These are phyloP conservation scores for Phyto melanocephala DNA, from an alignment of 2,888 invertebrate genomes.

Conservation along the genomic window DNA sequence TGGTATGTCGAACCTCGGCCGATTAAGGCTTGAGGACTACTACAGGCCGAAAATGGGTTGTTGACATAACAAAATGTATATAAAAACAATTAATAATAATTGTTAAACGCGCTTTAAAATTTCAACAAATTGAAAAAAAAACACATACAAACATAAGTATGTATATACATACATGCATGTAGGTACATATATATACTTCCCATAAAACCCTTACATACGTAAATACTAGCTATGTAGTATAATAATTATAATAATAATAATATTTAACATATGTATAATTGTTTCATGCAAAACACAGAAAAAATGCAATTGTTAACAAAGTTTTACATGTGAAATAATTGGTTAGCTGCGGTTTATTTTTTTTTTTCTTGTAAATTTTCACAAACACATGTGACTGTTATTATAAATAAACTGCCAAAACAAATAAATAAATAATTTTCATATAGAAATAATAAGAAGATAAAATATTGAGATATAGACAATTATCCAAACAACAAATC, in stretches of 20 bases:
- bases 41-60: too few species aligned
- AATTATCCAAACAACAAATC: neutral
- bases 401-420: neutral
- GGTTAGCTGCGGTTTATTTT: neutral
- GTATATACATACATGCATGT: too few species aligned
- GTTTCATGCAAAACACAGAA: constrained; percentile 21
- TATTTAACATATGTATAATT: constrained; percentile 54
- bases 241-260: too few species aligned
- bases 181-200: constrained; percentile 20
- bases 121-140: neutral
- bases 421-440: neutral
- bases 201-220: constrained; percentile 14
- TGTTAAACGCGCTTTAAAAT: constrained; percentile 22
- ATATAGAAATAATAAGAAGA: constrained; percentile 3
- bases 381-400: constrained; percentile 31
- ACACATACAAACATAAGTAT: neutral
- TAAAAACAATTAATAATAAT: constrained; percentile 36
- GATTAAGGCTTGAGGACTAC: too few species aligned
- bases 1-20: too few species aligned
- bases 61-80: too few species aligned
- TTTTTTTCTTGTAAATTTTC: neutral
- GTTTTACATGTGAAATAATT: constrained; percentile 9
- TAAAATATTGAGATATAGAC: neutral
- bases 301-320: constrained; percentile 28
- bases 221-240: too few species aligned